phyloP scores from a whole-genome alignment of 2,888 invertebrate genomes.

The Barypeithes pellucidus region DNA sequence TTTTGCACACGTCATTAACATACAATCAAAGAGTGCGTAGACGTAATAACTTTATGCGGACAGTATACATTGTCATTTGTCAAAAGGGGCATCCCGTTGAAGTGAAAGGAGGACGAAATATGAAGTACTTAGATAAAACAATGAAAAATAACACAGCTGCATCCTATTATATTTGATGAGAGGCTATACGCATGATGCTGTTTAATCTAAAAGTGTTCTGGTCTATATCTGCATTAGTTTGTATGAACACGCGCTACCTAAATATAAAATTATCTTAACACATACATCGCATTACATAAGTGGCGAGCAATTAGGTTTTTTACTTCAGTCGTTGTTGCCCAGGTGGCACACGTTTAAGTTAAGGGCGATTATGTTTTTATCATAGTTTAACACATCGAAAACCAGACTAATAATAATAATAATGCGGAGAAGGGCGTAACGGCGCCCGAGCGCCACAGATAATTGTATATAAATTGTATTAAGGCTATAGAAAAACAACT shows the following conservation, averaged over 20 bases:
- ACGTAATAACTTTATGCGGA: conserved; percentile 44
- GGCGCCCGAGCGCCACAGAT: too few relatives aligned
- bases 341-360: too few relatives aligned
- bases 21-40: conserved; percentile 48
- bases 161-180: conserved; percentile 20
- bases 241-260: too few relatives aligned
- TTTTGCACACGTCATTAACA: conserved; percentile 47
- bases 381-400: too few relatives aligned
- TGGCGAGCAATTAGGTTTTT: too few relatives aligned
- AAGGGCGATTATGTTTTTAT: too few relatives aligned
- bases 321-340: too few relatives aligned
- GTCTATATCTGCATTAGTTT: background rate
- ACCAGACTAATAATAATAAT: too few relatives aligned
- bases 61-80: conserved; percentile 17
- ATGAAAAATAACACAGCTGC: conserved; percentile 28
- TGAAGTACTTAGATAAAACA: conserved; percentile 1
- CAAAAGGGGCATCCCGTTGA: conserved; percentile 34
- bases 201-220: background rate
- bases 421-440: too few relatives aligned
- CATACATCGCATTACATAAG: too few relatives aligned
- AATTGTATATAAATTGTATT: conserved; percentile 18
- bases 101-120: conserved; percentile 12
- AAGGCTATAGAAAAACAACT: conserved; percentile 9
- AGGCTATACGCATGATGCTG: conserved; percentile 15
- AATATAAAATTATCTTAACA: too few relatives aligned